Evolutionary conservation across 2,797 vertebrate species (phyloP).

Genomic region (Enteromius unitaeniatus): DNA sequence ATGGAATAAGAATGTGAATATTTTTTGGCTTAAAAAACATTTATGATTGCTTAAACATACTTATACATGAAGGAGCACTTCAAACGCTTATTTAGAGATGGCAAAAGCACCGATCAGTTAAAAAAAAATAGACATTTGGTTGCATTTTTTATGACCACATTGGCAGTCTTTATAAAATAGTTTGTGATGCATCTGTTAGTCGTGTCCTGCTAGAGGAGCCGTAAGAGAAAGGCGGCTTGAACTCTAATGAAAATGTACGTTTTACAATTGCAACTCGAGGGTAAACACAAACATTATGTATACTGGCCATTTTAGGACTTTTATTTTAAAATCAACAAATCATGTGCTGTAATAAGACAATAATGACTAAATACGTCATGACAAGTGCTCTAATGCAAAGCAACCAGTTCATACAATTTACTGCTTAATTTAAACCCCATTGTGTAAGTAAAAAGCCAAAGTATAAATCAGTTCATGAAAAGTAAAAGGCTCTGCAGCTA

Average conservation of each 20-base stretch:
- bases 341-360: not conserved
- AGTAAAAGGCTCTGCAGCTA: not conserved
- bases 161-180: not conserved
- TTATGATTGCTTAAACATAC: not conserved
- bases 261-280: not conserved
- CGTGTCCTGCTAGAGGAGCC: not conserved
- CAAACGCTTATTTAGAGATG: not conserved
- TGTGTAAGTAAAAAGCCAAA: not conserved
- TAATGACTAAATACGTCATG: not conserved
- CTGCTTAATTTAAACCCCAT: not conserved
- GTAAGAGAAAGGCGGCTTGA: not conserved
- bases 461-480: constrained; percentile 6
- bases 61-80: not conserved
- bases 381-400: not conserved
- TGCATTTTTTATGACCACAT: not conserved
- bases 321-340: not conserved
- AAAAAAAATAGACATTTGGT: not conserved
- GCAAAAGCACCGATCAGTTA: not conserved
- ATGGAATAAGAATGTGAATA: no score
- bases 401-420: not conserved
- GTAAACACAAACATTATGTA: not conserved
- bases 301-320: not conserved
- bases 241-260: not conserved
- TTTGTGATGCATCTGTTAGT: not conserved
- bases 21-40: not conserved